Evolutionary conservation across 2,113 vertebrate species (phyloP).

Genomic region (Brachypteracias leptosomus): DNA sequence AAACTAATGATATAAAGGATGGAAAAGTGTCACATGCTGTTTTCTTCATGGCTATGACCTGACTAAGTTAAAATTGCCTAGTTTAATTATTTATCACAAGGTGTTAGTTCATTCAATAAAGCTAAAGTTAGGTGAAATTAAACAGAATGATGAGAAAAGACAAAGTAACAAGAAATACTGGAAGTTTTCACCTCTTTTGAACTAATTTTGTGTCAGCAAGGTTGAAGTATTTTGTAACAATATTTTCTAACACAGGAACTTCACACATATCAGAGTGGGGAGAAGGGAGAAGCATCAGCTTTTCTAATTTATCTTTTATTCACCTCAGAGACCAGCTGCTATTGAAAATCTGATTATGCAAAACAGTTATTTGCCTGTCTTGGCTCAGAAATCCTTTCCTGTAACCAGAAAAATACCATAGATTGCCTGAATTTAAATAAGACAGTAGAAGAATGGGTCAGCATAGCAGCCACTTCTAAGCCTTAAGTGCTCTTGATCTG

Average conservation of each 20-base stretch:
- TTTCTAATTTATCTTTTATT: slow-evolving; percentile 3
- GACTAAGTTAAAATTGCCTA: neutral
- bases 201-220: neutral
- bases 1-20: neutral
- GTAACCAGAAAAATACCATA: neutral
- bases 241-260: neutral
- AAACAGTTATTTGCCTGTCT: neutral
- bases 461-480: neutral
- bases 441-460: neutral
- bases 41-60: neutral
- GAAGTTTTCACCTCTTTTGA: neutral
- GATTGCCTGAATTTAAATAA: neutral
- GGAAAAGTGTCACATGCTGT: neutral
- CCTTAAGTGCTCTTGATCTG: neutral
- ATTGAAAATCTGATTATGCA: neutral
- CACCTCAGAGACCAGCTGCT: neutral
- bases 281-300: neutral
- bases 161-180: neutral
- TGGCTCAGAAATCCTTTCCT: neutral
- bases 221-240: neutral
- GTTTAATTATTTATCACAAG: neutral
- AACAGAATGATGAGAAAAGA: neutral
- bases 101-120: neutral
- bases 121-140: neutral
- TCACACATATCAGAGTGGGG: neutral